phyloP scores from a whole-genome alignment of 2,113 vertebrate genomes.

The Cynocephalus volans region DNA sequence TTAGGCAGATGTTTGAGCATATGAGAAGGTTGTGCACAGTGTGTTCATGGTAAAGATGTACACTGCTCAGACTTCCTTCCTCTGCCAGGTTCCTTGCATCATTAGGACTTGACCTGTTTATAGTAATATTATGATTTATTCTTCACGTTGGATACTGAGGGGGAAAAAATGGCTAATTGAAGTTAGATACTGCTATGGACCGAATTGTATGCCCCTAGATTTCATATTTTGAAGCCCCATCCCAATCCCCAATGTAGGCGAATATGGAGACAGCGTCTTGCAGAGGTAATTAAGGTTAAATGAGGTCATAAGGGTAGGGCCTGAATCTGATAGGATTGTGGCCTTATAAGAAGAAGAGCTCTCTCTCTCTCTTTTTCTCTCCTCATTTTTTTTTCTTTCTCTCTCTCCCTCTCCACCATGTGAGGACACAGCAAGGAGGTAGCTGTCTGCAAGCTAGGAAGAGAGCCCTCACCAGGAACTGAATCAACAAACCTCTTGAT shows the following conservation, averaged over 20 bases:
- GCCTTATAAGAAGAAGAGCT: background rate
- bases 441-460: background rate
- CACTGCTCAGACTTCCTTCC: background rate
- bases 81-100: background rate
- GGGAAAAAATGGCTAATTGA: background rate
- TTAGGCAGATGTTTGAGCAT: background rate
- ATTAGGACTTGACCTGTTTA: background rate
- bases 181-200: background rate
- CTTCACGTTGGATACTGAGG: background rate
- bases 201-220: background rate
- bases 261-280: background rate
- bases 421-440: background rate
- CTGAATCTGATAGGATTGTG: background rate
- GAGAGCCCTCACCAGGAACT: background rate
- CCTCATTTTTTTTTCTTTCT: too few relatives aligned
- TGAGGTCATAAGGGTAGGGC: background rate
- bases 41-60: background rate
- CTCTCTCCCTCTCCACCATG: background rate
- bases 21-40: background rate
- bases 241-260: background rate
- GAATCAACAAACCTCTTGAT: background rate
- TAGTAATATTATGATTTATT: background rate
- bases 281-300: background rate
- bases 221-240: background rate
- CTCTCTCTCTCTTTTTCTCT: background rate